Evolutionary conservation across 2,888 invertebrate species (phyloP).

Genomic region (Podabrus alpinus): DNA sequence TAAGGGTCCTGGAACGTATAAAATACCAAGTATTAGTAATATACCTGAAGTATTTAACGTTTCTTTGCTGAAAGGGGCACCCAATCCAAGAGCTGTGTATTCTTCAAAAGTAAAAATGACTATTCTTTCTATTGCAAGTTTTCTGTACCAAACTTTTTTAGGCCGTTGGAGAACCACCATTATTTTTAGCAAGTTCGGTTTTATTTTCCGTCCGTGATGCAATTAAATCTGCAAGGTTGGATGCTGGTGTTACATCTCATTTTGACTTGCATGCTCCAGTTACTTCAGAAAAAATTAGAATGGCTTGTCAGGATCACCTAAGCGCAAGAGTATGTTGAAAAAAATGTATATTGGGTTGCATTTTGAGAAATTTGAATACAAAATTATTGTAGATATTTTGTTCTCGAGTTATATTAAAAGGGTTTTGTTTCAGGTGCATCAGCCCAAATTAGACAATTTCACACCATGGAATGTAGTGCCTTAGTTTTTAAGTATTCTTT

Average conservation of each 20-base stretch:
- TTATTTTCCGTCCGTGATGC: constrained; percentile 92
- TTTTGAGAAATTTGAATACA: background rate
- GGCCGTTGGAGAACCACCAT: constrained; percentile 95
- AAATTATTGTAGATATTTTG: background rate
- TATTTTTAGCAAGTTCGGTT: constrained; percentile 83
- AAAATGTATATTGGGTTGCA: background rate
- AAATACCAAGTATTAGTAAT: constrained; percentile 90
- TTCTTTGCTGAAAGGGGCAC: constrained; percentile 82
- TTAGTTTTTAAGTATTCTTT: background rate
- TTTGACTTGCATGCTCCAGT: constrained; percentile 83
- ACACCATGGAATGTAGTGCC: background rate
- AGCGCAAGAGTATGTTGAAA: constrained; percentile 68
- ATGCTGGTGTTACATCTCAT: constrained; percentile 63
- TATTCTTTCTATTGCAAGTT: background rate
- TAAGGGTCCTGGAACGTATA: constrained; percentile 91
- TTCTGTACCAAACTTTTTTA: constrained; percentile 46
- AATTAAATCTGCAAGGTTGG: constrained; percentile 75
- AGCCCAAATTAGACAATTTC: background rate
- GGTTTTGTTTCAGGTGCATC: background rate
- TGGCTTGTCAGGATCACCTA: constrained; percentile 86
- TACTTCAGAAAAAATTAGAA: constrained; percentile 84
- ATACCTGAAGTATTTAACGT: constrained; percentile 93
- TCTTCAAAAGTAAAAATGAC: constrained; percentile 80
- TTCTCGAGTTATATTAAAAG: background rate
- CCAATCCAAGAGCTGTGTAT: constrained; percentile 89